Percentiles rank a stretch among this genome's conserved stretches.
Conservation (phyloP, 2,797 vertebrate genomes). For the Mareca penelope region DNA sequence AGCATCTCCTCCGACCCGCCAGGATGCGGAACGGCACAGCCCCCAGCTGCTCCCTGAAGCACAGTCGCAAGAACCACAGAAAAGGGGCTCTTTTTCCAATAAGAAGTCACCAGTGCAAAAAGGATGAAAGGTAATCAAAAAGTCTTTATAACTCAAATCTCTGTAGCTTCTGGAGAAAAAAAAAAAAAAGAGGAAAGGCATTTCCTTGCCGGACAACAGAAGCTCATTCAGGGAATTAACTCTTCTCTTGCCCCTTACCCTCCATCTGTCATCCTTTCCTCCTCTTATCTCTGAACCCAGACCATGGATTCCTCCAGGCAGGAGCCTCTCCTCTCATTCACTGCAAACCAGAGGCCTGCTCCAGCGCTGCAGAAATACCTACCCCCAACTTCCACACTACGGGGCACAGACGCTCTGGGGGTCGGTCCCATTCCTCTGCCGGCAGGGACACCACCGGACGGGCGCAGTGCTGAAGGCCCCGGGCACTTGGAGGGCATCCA, state of each 20-base stretch:
- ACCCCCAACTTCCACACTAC: not conserved
- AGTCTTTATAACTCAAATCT: constrained; percentile 61
- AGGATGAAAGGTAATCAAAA: constrained; percentile 64
- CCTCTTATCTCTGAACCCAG: not conserved
- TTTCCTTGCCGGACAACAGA: constrained; percentile 41
- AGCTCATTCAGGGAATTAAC: constrained; percentile 39
- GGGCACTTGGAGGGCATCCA: not conserved
- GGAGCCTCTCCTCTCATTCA: not conserved
- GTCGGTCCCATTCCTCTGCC: not conserved
- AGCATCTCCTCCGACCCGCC: not conserved
- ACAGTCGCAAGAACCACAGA: constrained; percentile 9
- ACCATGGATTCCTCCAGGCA: not conserved
- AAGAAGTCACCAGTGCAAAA: constrained; percentile 62
- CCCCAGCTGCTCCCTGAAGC: not conserved
- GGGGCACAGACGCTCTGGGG: rapidly evolving
- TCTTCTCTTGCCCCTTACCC: constrained; percentile 35
- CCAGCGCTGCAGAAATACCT: not conserved
- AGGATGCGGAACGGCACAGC: not conserved
- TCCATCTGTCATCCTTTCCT: not conserved
- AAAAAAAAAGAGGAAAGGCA: not conserved
- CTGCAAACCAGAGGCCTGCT: not conserved
- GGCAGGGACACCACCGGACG: not conserved
- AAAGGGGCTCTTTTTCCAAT: constrained; percentile 52
- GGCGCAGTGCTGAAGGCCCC: rapidly evolving
- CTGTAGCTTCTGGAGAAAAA: not conserved